Evolutionary conservation across 2,113 vertebrate genomes (phyloP), one percentile per base, ranked within the genome.

Genomic region (Toxotes chatareus): DNA sequence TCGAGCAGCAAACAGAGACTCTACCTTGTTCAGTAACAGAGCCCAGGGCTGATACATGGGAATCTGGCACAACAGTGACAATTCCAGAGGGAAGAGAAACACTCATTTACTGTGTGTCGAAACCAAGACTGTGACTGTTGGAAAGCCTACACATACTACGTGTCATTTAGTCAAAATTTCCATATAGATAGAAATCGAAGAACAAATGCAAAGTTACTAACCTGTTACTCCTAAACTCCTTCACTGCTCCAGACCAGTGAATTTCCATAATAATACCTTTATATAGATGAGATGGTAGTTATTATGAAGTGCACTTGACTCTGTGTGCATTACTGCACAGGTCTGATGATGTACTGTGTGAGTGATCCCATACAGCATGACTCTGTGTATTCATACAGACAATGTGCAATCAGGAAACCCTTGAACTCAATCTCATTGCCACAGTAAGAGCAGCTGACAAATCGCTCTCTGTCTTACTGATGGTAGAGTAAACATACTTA

Each of bases 1-100:
- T 17, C 0, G 19, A 73, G 46, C 49, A 46, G 66, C 32, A 61
- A 69, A 84, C 73, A 74, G 34, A 87, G 51, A 51, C 76, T 27
- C 61, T 27, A 67, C 72, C 32, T 17, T 84, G 66, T 82, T 81
- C 42, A 16, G 57, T 36, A n/a, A 36, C 42, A 36, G 14, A 82
- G 78, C 62, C 83, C 66, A 65, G 38, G 51, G 77, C 46, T 66
- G 49, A 83, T 59, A 47, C 49, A 69, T 42, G 42, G 55, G 56
- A 76, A 78, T 61, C 47, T 68, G 80, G 59, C 51, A 77, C 31
- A 34, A 44, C 46, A 38, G 65, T 32, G 47, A 79, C 14, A 53
- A 34, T 40, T 59, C 11, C 10, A 44, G 34, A 46, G 72, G 62
- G 38, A 47, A 27, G 27, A 55, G 32, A 68, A 64, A 72, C 16